phyloP scores from a whole-genome alignment of 2,113 vertebrate genomes.

The Hypomesus transpacificus region DNA sequence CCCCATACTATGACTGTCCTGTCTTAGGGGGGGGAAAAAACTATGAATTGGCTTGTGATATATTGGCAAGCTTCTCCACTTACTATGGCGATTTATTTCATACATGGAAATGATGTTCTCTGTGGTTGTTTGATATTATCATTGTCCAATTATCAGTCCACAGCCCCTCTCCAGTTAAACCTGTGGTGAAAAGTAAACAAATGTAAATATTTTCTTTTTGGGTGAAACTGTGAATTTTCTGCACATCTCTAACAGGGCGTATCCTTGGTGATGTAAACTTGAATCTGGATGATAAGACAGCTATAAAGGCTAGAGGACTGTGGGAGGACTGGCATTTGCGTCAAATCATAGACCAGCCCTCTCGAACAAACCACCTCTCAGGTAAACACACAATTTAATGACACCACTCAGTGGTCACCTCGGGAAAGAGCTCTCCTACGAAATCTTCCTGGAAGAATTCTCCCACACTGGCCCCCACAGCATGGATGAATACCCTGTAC shows the following conservation, averaged over 20 bases:
- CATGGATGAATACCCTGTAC: too few species aligned
- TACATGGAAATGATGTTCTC: too few species aligned
- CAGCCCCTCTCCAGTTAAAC: not conserved
- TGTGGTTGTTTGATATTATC: too few species aligned
- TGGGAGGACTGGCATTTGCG: constrained; percentile 81
- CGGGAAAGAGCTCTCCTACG: too few species aligned
- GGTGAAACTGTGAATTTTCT: constrained; percentile 11
- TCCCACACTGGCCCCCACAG: too few species aligned
- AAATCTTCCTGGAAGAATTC: too few species aligned
- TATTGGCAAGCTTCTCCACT: too few species aligned
- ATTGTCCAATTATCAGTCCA: too few species aligned
- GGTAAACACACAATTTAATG: constrained; percentile 50
- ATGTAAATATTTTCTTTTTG: not conserved
- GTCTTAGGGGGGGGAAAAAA: not conserved
- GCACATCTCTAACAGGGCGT: constrained; percentile 59
- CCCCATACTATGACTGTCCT: too few species aligned
- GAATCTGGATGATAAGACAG: constrained; percentile 76
- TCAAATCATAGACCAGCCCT: constrained; percentile 76
- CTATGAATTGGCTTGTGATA: too few species aligned
- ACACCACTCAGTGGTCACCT: not conserved
- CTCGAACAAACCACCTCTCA: constrained; percentile 74
- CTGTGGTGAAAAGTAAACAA: not conserved
- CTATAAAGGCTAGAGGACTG: constrained; percentile 75
- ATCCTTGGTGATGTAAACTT: constrained; percentile 77
- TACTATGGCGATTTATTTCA: too few species aligned